Evolutionary conservation across 2,888 invertebrate species (phyloP).

Genomic region (Barypeithes pellucidus): DNA sequence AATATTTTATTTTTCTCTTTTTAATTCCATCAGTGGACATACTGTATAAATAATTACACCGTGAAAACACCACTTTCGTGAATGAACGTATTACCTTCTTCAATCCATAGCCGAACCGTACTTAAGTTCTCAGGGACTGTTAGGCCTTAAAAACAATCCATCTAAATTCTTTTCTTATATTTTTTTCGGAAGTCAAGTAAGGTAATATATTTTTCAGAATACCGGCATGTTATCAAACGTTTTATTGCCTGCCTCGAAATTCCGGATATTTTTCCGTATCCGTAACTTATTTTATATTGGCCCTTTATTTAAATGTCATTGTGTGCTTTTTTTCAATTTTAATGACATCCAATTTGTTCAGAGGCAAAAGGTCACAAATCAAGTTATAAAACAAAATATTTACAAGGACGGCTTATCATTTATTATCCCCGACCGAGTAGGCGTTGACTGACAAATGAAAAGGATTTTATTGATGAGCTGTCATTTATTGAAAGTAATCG

Average conservation of each 20-base stretch:
- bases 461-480: background rate
- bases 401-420: background rate
- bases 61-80: no score
- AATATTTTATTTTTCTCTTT: no score
- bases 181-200: no score
- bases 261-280: background rate
- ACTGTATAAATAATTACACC: no score
- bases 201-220: background rate
- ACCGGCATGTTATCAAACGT: background rate
- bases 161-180: no score
- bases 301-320: background rate
- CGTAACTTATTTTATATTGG: background rate
- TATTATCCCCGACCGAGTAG: background rate
- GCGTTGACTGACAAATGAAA: constrained; percentile 3
- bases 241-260: background rate
- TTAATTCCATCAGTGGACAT: no score
- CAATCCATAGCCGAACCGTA: no score
- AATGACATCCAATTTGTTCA: background rate
- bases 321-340: background rate
- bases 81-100: no score
- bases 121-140: no score
- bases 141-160: no score
- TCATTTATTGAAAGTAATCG: background rate
- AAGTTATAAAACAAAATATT: constrained; percentile 4
- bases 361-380: background rate